These are phyloP conservation scores for Schizaphis graminum DNA, from an alignment of 2,888 invertebrate species.

Conservation along the genomic window DNA sequence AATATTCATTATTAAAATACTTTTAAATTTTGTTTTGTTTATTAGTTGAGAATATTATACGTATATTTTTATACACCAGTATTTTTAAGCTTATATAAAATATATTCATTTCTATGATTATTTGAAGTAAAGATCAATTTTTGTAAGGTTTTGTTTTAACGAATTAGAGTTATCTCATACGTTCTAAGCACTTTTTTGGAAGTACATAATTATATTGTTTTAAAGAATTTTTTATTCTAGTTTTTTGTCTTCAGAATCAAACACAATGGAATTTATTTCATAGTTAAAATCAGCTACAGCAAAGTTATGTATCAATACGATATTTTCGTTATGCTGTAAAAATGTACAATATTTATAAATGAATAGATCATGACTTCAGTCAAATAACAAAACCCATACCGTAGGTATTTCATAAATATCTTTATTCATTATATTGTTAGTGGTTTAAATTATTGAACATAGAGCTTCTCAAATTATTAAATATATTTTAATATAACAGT, in stretches of 20 bases:
- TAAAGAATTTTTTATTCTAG: not conserved
- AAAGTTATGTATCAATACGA: not conserved
- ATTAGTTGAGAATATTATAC: not conserved
- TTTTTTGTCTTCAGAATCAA: not conserved
- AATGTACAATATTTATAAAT: not conserved
- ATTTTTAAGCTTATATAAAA: not conserved
- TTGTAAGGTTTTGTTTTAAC: not conserved
- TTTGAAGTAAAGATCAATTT: not conserved
- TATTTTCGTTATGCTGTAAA: not conserved
- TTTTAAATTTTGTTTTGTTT: not conserved
- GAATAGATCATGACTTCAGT: not conserved
- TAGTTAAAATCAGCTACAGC: not conserved
- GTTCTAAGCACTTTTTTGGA: not conserved
- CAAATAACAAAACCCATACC: not conserved
- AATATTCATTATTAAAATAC: not conserved
- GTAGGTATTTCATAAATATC: not conserved
- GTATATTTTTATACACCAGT: not conserved
- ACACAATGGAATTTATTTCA: not conserved
- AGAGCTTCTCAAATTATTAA: not conserved
- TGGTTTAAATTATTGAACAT: not conserved
- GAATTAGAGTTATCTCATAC: not conserved
- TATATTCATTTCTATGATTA: not conserved
- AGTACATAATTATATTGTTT: not conserved
- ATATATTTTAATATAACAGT: not conserved
- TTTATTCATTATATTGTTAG: not conserved